Base-by-base conservation (phyloP, 2,888 invertebrate genomes). In the Brachyopa scutellaris region DNA sequence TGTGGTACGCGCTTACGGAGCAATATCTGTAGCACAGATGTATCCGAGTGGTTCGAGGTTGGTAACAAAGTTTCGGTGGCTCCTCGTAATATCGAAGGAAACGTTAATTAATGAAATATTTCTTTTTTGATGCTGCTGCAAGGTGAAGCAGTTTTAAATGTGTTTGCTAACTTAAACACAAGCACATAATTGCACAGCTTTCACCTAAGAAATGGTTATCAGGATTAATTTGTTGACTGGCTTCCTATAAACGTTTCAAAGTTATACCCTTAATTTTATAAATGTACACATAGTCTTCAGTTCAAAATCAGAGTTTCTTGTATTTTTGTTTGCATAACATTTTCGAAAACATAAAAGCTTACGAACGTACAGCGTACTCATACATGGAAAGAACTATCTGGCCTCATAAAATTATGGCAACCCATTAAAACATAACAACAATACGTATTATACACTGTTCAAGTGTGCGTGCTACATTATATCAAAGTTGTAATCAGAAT, bases 401-500 rank as follows among this genome's bases (percentile, higher is more conserved):
- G 8, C 23, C 29, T 21, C 45, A 15, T 55, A 64, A 62, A 73
- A 36, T 62, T 42, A 74, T 49, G 21, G 49, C 31, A 38, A 53
- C 40, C 42, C 55, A 45, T 73, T 47, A 55, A 64, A 74, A 66
- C 23, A 15, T 23, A 31, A 42, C 62, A 49, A 42, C 6, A 6
- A 6, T 26, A 3, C 26, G n/a, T n/a, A n/a, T n/a, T n/a, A n/a
- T 55, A 6, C 47, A 13, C 15, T 38, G 47, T 8, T 47, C 47
- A 47, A 49, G 64, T 47, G 23, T 57, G 66, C 67, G 38, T 80
- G 55, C 17, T 42, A 38, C 72, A 59, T 36, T 66, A 53, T 73
- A 73, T 57, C 66, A 42, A 49, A 67, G 40, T 67, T 61, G 49
- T 69, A 74, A 80, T 76, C 76, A 76, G 76, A 59, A 57, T 80